Evolutionary conservation across 2,888 invertebrate genomes (phyloP).

Genomic region (Agrenia bidenticulata): DNA sequence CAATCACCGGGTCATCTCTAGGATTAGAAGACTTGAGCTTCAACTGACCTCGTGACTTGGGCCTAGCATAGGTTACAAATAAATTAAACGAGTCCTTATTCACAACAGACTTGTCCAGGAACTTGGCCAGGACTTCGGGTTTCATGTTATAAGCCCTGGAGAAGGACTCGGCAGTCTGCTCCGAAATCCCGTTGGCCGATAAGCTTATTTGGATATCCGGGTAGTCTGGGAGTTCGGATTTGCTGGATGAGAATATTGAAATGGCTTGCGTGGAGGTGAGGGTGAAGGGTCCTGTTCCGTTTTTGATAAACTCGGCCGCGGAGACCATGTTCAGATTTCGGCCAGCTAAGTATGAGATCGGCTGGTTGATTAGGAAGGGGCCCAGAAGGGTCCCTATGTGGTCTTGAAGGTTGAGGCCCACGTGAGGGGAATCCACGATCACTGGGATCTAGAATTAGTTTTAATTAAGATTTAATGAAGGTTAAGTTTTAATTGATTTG

Average conservation of each 20-base stretch:
- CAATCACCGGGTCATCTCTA: slow-evolving; percentile 44
- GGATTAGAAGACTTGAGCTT: slow-evolving; percentile 38
- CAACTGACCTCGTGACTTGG: slow-evolving; percentile 32
- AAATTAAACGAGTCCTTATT: slow-evolving; percentile 30
- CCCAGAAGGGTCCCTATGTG: slow-evolving; percentile 51
- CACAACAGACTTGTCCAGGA: slow-evolving; percentile 23
- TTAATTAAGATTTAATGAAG: neutral
- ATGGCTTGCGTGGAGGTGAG: slow-evolving; percentile 37
- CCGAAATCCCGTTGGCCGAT: slow-evolving; percentile 20
- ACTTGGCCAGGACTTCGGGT: slow-evolving; percentile 22
- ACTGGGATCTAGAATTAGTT: neutral
- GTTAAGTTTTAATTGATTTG: neutral
- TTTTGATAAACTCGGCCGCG: slow-evolving; percentile 39
- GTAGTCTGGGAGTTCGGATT: slow-evolving; percentile 35
- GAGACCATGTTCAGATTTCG: slow-evolving; percentile 38
- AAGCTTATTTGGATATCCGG: slow-evolving; percentile 44
- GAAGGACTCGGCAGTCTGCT: slow-evolving; percentile 25
- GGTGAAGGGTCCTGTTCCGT: slow-evolving; percentile 50
- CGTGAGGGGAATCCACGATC: neutral
- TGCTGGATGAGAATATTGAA: slow-evolving; percentile 32
- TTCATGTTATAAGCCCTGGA: slow-evolving; percentile 28
- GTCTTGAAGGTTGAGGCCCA: slow-evolving; percentile 37
- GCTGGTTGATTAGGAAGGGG: slow-evolving; percentile 45
- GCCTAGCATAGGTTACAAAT: slow-evolving; percentile 21
- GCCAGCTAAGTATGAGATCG: slow-evolving; percentile 41